phyloP scores from a whole-genome alignment of 2,888 invertebrate genomes.

The Pristionchus entomophagus region DNA sequence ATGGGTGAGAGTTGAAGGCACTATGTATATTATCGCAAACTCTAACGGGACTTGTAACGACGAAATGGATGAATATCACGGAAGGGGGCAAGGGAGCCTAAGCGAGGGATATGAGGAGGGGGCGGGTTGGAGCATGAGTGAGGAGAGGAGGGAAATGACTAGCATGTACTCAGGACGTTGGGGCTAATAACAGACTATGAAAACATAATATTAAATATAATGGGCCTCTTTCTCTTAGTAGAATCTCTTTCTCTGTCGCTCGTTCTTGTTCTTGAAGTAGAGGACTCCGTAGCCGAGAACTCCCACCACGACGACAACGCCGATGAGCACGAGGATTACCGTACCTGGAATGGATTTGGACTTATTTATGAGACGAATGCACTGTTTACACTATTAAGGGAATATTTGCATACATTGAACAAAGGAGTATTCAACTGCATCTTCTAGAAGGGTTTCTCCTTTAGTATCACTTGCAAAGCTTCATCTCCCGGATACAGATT shows the following conservation, averaged over 20 bases:
- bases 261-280: slow-evolving; percentile 92
- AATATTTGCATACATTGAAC: neutral
- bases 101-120: slow-evolving; percentile 17
- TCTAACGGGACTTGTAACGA: neutral
- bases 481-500: too few relatives aligned
- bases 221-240: slow-evolving; percentile 78
- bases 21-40: neutral
- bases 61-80: slow-evolving; percentile 15
- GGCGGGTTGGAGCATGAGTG: neutral
- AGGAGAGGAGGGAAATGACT: neutral
- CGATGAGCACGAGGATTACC: slow-evolving; percentile 86
- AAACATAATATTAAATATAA: neutral
- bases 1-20: neutral
- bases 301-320: slow-evolving; percentile 87
- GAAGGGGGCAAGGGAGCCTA: slow-evolving; percentile 35
- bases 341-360: slow-evolving; percentile 80
- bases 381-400: neutral
- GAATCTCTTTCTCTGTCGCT: slow-evolving; percentile 90
- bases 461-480: too few relatives aligned
- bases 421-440: neutral
- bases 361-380: neutral
- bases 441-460: too few relatives aligned
- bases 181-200: neutral
- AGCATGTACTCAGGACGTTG: slow-evolving; percentile 32
- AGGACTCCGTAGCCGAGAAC: slow-evolving; percentile 90